Evolutionary conservation across 2,113 vertebrate genomes (phyloP).

Genomic region (Phyllostomus hastatus): DNA sequence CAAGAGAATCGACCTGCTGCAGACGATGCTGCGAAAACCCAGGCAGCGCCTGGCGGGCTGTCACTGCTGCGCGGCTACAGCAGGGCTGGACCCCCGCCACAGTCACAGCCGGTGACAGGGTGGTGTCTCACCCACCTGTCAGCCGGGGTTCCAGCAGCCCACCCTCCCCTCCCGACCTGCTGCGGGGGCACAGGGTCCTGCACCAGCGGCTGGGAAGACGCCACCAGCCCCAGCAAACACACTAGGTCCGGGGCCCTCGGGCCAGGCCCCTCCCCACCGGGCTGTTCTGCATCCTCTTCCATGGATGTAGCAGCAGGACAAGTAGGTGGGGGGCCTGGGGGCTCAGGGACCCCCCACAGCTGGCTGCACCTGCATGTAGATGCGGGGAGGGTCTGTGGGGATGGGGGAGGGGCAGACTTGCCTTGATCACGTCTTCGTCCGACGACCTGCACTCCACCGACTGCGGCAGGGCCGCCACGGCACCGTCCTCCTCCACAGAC

Average conservation of each 20-base stretch:
- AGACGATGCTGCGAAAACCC: too few species aligned
- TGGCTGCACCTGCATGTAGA: fast-evolving
- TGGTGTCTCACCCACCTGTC: fast-evolving
- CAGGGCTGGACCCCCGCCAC: too few species aligned
- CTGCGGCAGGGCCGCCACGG: conserved; percentile 83
- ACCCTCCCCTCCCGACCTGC: fast-evolving
- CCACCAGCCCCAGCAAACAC: neutral
- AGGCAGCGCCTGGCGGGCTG: too few species aligned
- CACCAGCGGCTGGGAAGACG: fast-evolving
- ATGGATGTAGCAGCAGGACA: neutral
- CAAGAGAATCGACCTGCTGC: too few species aligned
- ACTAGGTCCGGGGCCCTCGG: fast-evolving
- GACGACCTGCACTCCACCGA: conserved; percentile 89
- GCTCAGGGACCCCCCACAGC: fast-evolving
- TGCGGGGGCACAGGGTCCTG: fast-evolving
- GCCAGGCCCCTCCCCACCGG: too few species aligned
- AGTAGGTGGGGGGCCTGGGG: fast-evolving
- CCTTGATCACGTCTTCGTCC: conserved; percentile 92
- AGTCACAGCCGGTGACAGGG: too few species aligned
- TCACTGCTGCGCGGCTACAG: too few species aligned
- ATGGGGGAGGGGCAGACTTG: conserved; percentile 46
- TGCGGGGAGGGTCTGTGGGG: fast-evolving
- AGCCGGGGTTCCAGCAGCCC: fast-evolving
- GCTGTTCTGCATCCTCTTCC: fast-evolving
- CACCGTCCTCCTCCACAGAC: conserved; percentile 86